Evolutionary conservation across 2,888 invertebrate species (phyloP), one percentile per base, ranked within the genome.

Genomic region (Melikaiella ostensackeni): DNA sequence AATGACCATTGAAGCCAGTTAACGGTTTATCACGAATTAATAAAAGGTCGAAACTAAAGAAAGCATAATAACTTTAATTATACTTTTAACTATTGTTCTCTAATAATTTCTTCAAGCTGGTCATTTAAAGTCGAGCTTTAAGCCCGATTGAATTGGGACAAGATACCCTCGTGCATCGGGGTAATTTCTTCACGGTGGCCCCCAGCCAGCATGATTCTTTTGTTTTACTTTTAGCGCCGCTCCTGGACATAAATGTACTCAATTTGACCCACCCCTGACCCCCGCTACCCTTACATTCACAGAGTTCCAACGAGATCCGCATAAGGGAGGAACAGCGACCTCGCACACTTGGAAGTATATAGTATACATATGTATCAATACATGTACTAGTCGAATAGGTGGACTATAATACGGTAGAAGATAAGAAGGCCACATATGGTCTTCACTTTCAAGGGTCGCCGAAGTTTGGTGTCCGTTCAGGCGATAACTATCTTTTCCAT

Each of bases 121-220:
- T 46, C 24, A 61, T 77, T 73, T 16, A 7, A 62, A 74, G 16
- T 13, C 6, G 27, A 62, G 6, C 42, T 33, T 66, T 13, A 21
- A 42, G 38, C 5, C 46, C 16, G 30, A 35, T 35, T 50, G 33
- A 35, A 75, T 75, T 63, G 21, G 35, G 35, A 38, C 19, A 35
- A 11, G 7, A 33, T 55, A n/a, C 55, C 21, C 30, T 74, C 46
- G 50, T 59, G 50, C 42, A 57, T 62, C 63, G 38, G 27, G 66
- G 74, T 21, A 74, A 63, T 62, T 75, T 77, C 59, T 64, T 21
- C 77, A 81, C 76, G 73, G 57, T 76, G 82, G 79, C 80, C 88
- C 88, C 87, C 86, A 86, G 87, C 91, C 91, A 90, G 91, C 91
- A 91, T 90, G 88, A 88, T 90, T 88, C 89, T 91, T 91, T 87